Evolutionary conservation across 2,113 vertebrate species (phyloP).

Genomic region (Motacilla alba): DNA sequence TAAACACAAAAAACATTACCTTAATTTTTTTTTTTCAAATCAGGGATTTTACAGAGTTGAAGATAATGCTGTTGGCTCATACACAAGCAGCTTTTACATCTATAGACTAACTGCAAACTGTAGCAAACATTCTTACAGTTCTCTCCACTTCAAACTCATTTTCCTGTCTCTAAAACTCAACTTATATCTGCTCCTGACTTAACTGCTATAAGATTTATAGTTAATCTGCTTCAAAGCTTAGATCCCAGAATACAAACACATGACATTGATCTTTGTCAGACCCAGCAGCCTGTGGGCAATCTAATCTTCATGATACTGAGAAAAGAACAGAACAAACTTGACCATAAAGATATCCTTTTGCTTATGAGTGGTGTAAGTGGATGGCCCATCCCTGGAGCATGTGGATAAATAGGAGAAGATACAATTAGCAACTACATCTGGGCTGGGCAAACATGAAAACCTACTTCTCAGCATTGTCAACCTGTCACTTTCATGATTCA

Average conservation of each 20-base stretch:
- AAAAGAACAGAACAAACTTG: not conserved
- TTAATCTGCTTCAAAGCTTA: not conserved
- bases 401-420: not conserved
- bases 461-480: not conserved
- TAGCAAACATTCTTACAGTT: not conserved
- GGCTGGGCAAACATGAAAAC: not conserved
- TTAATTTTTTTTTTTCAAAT: not conserved
- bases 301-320: not conserved
- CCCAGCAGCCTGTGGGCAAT: not conserved
- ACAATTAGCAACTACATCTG: not conserved
- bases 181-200: not conserved
- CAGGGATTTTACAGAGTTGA: not conserved
- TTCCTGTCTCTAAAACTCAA: not conserved
- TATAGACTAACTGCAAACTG: not conserved
- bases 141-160: not conserved
- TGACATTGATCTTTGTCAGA: not conserved
- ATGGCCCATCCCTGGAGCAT: not conserved
- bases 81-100: not conserved
- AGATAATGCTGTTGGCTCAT: not conserved
- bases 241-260: not conserved
- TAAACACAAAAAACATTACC: not conserved
- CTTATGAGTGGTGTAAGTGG: not conserved
- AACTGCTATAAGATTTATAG: not conserved
- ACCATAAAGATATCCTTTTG: not conserved
- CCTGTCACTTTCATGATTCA: not conserved